Conservation (phyloP, 2,888 invertebrate genomes). For the Drosophila neonasuta region DNA sequence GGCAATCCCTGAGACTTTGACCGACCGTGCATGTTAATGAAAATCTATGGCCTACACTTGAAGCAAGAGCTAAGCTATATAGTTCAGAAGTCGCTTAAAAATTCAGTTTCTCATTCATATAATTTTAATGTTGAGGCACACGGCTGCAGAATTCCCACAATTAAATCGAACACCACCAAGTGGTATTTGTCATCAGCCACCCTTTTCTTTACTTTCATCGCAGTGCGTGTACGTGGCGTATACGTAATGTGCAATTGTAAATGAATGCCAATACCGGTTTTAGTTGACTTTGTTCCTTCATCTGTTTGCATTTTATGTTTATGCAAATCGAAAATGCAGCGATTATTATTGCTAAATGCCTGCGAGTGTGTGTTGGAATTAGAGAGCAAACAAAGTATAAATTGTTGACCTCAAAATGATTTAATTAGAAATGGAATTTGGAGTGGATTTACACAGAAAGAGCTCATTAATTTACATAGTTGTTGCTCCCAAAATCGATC, state of each 20-base stretch:
- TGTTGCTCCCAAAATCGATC: background rate
- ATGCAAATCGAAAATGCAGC: background rate
- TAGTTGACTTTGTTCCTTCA: background rate
- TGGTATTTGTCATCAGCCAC: background rate
- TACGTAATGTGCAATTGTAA: conserved; percentile 40
- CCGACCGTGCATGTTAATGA: conserved; percentile 50
- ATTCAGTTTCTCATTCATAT: conserved; percentile 52
- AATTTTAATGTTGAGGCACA: conserved; percentile 36
- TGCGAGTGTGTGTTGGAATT: background rate
- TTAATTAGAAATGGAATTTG: background rate
- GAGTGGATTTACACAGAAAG: background rate
- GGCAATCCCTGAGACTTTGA: conserved; percentile 36
- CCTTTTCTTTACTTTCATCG: background rate
- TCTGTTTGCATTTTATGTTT: background rate
- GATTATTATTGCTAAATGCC: background rate
- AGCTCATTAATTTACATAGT: background rate
- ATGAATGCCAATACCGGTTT: conserved; percentile 22
- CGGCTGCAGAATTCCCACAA: conserved; percentile 72
- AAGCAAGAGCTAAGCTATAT: conserved; percentile 17
- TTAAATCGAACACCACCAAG: conserved; percentile 54
- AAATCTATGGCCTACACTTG: conserved; percentile 34
- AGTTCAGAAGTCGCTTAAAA: conserved; percentile 31
- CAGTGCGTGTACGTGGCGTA: conserved; percentile 30
- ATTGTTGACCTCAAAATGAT: conserved; percentile 1
- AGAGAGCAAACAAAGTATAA: background rate